phyloP scores from a whole-genome alignment of 2,113 vertebrate species.

The Murina feae region DNA sequence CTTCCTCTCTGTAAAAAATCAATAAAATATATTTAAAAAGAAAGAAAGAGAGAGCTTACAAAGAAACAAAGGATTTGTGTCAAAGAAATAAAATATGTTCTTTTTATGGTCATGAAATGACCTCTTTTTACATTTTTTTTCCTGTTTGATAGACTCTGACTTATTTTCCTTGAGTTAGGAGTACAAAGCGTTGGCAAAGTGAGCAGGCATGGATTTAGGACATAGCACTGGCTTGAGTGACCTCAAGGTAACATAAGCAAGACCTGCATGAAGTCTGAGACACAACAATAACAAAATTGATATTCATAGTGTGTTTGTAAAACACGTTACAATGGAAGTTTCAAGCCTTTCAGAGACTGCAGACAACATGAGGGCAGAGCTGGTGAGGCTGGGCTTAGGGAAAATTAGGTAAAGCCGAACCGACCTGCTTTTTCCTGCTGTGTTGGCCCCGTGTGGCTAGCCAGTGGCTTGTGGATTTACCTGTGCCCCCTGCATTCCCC shows the following conservation, averaged over 20 bases:
- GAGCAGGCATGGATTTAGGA: fast-evolving
- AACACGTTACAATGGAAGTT: neutral
- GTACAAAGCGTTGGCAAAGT: neutral
- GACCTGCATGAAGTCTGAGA: neutral
- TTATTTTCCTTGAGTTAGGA: neutral
- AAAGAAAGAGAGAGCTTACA: too few species aligned
- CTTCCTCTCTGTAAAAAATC: too few species aligned
- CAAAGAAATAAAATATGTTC: neutral
- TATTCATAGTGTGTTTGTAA: neutral
- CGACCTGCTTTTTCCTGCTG: fast-evolving
- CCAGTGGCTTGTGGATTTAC: fast-evolving
- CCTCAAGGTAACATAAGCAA: neutral
- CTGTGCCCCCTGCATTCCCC: too few species aligned
- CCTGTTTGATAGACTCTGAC: neutral
- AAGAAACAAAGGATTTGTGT: neutral
- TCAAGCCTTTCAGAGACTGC: neutral
- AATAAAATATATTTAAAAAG: too few species aligned
- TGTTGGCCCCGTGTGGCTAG: fast-evolving
- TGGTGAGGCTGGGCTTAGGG: neutral
- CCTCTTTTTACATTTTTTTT: neutral
- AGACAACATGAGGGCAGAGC: neutral
- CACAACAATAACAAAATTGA: neutral
- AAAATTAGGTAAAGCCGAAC: neutral
- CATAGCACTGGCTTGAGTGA: neutral
- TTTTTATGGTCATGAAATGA: neutral